Evolutionary conservation across 2,888 invertebrate genomes (phyloP).

Genomic region (Drosophila multiciliata): DNA sequence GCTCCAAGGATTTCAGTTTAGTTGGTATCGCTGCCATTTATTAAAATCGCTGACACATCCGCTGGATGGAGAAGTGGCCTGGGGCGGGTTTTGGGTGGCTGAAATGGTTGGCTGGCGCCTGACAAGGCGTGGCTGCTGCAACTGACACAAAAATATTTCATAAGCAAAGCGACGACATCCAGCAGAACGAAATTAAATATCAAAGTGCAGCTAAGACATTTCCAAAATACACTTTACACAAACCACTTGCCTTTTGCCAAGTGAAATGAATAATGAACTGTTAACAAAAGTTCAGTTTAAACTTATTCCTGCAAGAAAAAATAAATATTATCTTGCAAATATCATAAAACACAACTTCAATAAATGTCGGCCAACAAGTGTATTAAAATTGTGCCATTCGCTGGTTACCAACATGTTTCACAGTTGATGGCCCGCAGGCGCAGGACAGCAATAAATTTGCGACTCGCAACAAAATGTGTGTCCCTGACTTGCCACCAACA

Average conservation of each 20-base stretch:
- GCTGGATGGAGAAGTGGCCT: background rate
- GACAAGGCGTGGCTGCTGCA: slow-evolving; percentile 29
- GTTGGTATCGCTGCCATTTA: slow-evolving; percentile 44
- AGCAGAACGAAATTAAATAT: slow-evolving; percentile 66
- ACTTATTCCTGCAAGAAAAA: background rate
- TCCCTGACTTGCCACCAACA: slow-evolving; percentile 5
- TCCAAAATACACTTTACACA: slow-evolving; percentile 15
- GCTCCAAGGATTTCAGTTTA: slow-evolving; percentile 52
- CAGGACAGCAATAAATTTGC: slow-evolving; percentile 48
- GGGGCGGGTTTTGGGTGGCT: too few species aligned
- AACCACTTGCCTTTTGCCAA: background rate
- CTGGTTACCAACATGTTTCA: background rate
- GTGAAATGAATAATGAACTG: background rate
- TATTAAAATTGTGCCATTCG: slow-evolving; percentile 6
- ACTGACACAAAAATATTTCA: slow-evolving; percentile 58
- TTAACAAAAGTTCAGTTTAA: background rate
- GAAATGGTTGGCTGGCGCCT: background rate
- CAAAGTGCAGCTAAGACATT: slow-evolving; percentile 51
- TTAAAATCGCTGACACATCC: slow-evolving; percentile 51
- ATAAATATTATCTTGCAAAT: background rate
- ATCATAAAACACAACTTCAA: background rate
- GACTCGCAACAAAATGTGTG: slow-evolving; percentile 6
- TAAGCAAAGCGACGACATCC: slow-evolving; percentile 49
- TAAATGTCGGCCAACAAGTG: slow-evolving; percentile 2
- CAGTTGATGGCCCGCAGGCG: slow-evolving; percentile 33